phyloP scores from a whole-genome alignment of 53 echinoderm and acorn worm species.

The Antedon mediterranea region DNA sequence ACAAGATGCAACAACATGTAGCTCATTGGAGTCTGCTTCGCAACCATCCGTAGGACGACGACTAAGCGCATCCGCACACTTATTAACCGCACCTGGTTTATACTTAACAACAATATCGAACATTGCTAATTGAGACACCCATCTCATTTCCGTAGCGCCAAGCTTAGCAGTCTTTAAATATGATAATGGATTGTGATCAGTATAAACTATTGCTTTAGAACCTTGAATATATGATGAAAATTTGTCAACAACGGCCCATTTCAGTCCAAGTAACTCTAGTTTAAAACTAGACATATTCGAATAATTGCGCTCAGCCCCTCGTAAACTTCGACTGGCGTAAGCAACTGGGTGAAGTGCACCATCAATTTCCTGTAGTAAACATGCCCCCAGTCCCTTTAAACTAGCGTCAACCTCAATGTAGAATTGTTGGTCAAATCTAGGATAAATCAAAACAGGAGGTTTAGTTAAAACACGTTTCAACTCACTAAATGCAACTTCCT shows the following conservation, averaged over 20 bases:
- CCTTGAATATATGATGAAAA: background rate
- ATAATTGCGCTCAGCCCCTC: background rate
- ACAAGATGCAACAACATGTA: background rate
- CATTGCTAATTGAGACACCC: background rate
- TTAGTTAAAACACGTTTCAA: no score
- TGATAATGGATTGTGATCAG: constrained; percentile 11
- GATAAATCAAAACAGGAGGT: no score
- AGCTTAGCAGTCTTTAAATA: constrained; percentile 6
- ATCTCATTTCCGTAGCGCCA: background rate
- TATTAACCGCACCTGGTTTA: background rate
- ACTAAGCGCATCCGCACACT: constrained; percentile 4
- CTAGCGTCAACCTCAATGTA: no score
- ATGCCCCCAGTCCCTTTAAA: no score
- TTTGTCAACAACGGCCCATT: constrained; percentile 9
- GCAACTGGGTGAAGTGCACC: background rate
- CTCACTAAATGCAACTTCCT: no score
- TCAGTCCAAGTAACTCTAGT: background rate
- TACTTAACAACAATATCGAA: constrained; percentile 7
- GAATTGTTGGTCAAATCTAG: no score
- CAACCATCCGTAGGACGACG: background rate
- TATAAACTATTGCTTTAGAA: background rate
- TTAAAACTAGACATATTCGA: background rate
- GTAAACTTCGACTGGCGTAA: constrained; percentile 1
- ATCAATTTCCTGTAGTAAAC: no score
- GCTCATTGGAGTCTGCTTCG: background rate